Base-by-base conservation (phyloP, 1,140 invertebrate genomes). In the Anthonomus grandis region DNA sequence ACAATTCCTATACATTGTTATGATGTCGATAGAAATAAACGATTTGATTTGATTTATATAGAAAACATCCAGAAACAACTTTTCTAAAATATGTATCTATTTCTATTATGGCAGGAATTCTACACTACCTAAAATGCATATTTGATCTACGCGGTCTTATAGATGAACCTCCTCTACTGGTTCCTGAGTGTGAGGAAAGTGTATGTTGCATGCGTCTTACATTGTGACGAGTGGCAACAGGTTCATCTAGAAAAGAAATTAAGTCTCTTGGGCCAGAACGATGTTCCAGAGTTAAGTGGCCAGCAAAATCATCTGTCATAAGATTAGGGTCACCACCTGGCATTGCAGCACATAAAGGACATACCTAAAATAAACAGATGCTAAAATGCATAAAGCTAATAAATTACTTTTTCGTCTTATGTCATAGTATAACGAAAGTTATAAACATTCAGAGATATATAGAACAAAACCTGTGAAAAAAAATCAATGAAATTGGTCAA, bases 261-360 rank as follows among this genome's bases (percentile, higher is more conserved):
- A 92, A 80, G 78, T 92, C 89, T 71, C 89, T 81, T 59, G 87
- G 85, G 71, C 88, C 89, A 69, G 85, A 88, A 67, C 91, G 85
- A 80, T 98, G 95, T 72, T 98, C 94, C 60, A 97, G 75, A 63
- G 90, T 93, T 66, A 98, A 83, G 83, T 98, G 95, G 68, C 91
- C 91, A 64, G 93, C 87, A 80, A 98, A 96, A 79, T 98, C 95
- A 81, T 98, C 94, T 60, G 95, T 97, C 69, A 97, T 90, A 72
- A 95, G 85, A 80, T 97, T 98, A 54, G 95, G 94, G 75, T 98
- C 96, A 24, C 93, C 94, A 65, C 93, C 93, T 49, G 93, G 93
- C 73, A 93, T 81, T 49, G 93, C 89, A 41, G 95, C 95, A 82
- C 95, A 98, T 55, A 98, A 86, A 65, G 95, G 95, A 80, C 95